Base-by-base conservation (phyloP, 1,140 invertebrate genomes). In the Arctopsyche grandis region DNA sequence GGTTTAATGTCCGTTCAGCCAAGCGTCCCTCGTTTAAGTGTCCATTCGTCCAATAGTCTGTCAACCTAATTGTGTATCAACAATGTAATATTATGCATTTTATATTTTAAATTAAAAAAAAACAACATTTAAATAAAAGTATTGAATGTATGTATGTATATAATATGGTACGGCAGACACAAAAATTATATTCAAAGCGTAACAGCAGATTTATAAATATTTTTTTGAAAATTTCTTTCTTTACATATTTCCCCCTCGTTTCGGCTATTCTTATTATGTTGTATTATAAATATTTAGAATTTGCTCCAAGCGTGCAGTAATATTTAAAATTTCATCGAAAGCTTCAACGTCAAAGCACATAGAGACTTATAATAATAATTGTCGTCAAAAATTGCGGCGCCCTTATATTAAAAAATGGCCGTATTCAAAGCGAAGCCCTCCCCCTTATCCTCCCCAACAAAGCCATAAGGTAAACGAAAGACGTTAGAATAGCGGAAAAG, bases 401-500 rank as follows among this genome's bases (percentile, higher is more conserved):
- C 10, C 14, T 69, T 29, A 38, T 69, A 69, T 69, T 69, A 69
- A 69, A 69, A 69, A n/a, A 26, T 29, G 66, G n/a, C 66, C 24
- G 66, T 26, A 29, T 21, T 9, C 21, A 9, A 19, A 19, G n/a
- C 56, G 16, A 60, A 16, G 9, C 56, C 48, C 48, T 4, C n/a
- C 29, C 29, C 29, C 29, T 38, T 38, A 38, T 38, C 29, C 29
- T 38, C 21, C n/a, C 58, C 21, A 21, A 5, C 14, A 19, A 19
- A 21, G 24, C 63, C 21, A 26, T 66, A 71, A 74, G 46, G 71
- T 74, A 74, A 74, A 74, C 48, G 71, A 56, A 73, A 52, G 69
- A 52, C 69, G 69, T 74, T 58, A 58, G 52, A 74, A 58, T 74
- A 74, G 46, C 71, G 71, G 44, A 74, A 74, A 74, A 74, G 71